These are phyloP conservation scores for Actinostola sp. DNA, from an alignment of 92 coral and sea anemone species.

Conservation along the genomic window DNA sequence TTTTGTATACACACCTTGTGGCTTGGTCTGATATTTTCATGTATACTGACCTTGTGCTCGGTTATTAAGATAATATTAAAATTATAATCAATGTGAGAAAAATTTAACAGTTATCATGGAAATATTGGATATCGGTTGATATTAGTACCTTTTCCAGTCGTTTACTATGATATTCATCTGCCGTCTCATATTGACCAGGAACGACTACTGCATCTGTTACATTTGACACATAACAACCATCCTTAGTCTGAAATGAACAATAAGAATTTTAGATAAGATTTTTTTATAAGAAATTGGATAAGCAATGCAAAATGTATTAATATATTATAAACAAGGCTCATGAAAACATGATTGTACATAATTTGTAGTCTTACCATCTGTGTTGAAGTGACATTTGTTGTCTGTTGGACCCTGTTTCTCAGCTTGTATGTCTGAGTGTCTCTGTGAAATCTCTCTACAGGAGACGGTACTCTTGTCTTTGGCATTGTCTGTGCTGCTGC, in stretches of 20 bases:
- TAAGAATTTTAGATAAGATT: no score
- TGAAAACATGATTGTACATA: no score
- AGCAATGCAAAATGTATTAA: background rate
- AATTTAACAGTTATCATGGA: background rate
- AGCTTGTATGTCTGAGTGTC: conserved; percentile 90
- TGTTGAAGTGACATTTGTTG: conserved; percentile 92
- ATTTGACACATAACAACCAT: conserved; percentile 93
- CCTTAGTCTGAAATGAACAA: conserved; percentile 69
- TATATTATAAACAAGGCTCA: background rate
- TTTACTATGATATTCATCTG: conserved; percentile 77
- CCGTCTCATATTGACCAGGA: conserved; percentile 86
- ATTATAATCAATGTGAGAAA: background rate
- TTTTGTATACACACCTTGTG: no score
- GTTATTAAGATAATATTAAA: no score
- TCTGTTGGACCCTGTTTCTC: conserved; percentile 84
- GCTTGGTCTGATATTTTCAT: no score
- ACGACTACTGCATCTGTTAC: conserved; percentile 76
- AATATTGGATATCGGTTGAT: background rate
- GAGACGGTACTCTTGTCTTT: conserved; percentile 83
- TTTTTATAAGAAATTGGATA: no score
- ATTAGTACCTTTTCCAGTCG: conserved; percentile 74
- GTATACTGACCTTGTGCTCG: no score
- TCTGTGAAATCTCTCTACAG: conserved; percentile 86
- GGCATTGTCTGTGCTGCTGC: conserved; percentile 89
- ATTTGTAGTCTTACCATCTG: conserved; percentile 77